Evolutionary conservation across 2,888 invertebrate genomes (phyloP), one percentile per base, ranked within the genome.

Genomic region (Lamproptera curius): DNA sequence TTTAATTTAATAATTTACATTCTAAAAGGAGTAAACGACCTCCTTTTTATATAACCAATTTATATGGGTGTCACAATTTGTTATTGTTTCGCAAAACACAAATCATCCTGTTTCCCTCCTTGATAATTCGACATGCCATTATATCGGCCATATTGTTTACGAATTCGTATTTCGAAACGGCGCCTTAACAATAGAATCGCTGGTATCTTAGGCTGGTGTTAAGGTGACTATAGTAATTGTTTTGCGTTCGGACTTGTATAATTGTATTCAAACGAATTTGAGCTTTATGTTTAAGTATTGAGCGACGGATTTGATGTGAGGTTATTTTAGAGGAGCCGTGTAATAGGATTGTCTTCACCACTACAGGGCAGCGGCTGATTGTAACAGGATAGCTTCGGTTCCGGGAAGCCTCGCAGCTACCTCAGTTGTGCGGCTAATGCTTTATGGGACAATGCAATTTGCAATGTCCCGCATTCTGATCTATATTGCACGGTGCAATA

Each of bases 111-210:
- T 28, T 11, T 5, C 16, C 66, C 64, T 65, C 70, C 73, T 75
- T 75, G 73, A 72, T 65, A 67, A 77, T 80, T 78, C 64, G 74
- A 57, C 51, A 55, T 74, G 72, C 69, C 61, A 56, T 62, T 61
- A 64, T 55, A 57, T 62, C 58, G n/a, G 35, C 15, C 8, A 34
- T 42, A 31, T 11, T 33, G 26, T 35, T 15, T 58, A 61, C 62
- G 58, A 72, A 72, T 59, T 60, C 61, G 54, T 57, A 65, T 65
- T 61, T 63, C 57, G 62, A 61, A 62, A 63, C 60, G 53, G 54
- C 11, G 13, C 4, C 53, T 52, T 63, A 70, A 82, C 80, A 82
- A 82, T 80, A 77, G 80, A 80, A 79, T 76, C 73, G 70, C 75
- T 76, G 73, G 70, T 73, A 70, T 72, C 70, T 71, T 59, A 50